Base-by-base conservation (phyloP, 2,888 invertebrate genomes). In the Heliconius ethilla region DNA sequence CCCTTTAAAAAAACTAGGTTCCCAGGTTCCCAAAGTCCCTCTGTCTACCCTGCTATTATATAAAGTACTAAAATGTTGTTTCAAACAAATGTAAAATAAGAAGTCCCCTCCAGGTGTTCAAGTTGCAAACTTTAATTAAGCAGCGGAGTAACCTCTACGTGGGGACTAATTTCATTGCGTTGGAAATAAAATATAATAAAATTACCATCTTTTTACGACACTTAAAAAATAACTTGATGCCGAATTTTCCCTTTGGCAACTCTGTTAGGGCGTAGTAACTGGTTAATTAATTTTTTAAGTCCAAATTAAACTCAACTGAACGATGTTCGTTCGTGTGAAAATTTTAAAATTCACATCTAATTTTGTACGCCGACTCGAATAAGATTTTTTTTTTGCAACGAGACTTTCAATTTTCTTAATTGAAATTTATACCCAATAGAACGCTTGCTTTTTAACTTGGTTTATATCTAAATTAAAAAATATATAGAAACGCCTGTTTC, bases 201-300 rank as follows among this genome's bases (percentile, higher is more conserved):
- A 83, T 83, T 84, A 83, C 81, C 83, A 80, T 82, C 80, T 86
- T 84, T 86, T 86, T 86, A 85, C 84, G 85, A 85, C 86, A 84
- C 84, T 86, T 85, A 82, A 83, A 83, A 80, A 82, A 59, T 84
- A 84, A 85, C 83, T 84, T 82, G 82, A 83, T 84, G 81, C 81
- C 72, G 82, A 84, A 82, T 83, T 84, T 83, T 83, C 84, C 83
- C 83, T 85, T 83, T 86, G 84, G 82, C 84, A 83, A 83, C 86
- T 88, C 88, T 86, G 86, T 88, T 87, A 87, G 86, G 87, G 88
- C 86, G 88, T 87, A 86, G 88, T 87, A 86, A 87, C 87, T 84
- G 86, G 84, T 88, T 91, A 92, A 93, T 92, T 92, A 92, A 90
- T 90, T 92, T 92, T 91, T 91, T 92, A 89, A 86, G 84, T 86